Conservation (phyloP, 2,113 vertebrate species). For the Polyodon spathula region DNA sequence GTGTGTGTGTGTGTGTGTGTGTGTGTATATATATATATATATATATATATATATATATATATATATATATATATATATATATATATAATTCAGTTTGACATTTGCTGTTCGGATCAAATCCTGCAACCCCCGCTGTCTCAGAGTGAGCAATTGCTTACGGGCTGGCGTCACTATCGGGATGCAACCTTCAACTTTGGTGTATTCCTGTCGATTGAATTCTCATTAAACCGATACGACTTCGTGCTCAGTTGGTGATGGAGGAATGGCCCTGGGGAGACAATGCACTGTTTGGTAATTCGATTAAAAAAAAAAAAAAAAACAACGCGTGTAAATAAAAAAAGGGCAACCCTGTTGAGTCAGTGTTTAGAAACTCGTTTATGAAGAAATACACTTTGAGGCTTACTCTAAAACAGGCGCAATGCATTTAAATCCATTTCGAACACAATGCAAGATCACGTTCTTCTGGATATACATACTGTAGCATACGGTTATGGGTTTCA, state of each 20-base stretch:
- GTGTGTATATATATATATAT: no score
- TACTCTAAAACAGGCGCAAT: no score
- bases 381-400: not conserved
- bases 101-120: conserved; percentile 1
- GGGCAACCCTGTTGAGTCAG: not conserved
- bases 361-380: not conserved
- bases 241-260: conserved; percentile 56
- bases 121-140: not conserved
- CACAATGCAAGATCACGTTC: no score
- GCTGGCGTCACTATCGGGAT: conserved; percentile 3
- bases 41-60: no score
- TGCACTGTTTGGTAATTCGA: conserved; percentile 30
- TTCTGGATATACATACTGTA: no score
- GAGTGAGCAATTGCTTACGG: conserved; percentile 3
- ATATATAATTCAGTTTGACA: not conserved
- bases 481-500: no score
- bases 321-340: conserved; percentile 33
- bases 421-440: no score
- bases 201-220: conserved; percentile 50
- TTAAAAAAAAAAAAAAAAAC: conserved; percentile 44
- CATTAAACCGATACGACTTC: conserved; percentile 29
- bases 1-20: no score
- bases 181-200: conserved; percentile 29
- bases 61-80: not conserved
- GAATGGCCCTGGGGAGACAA: conserved; percentile 38